Conservation (phyloP, 2,888 invertebrate species). For the Halocaridina rubra region DNA sequence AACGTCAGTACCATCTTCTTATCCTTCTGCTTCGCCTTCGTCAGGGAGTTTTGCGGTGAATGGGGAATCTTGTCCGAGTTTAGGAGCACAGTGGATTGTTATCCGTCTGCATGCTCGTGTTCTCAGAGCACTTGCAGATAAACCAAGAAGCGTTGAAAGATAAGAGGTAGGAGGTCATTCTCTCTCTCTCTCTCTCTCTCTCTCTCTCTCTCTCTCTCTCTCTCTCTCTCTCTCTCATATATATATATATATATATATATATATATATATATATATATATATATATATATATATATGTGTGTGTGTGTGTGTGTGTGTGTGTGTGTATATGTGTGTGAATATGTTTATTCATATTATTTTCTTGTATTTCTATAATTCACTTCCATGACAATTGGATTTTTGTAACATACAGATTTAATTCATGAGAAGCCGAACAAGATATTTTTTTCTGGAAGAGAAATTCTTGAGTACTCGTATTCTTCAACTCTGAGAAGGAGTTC, state of each 20-base stretch:
- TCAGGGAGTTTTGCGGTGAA: not conserved
- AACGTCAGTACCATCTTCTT: not conserved
- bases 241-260: not conserved
- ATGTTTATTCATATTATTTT: too few relatives aligned
- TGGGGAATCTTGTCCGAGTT: not conserved
- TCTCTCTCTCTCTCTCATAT: not conserved
- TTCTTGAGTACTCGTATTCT: too few relatives aligned
- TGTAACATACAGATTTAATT: too few relatives aligned
- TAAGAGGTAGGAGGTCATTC: not conserved
- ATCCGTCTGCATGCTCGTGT: not conserved
- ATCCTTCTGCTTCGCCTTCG: not conserved
- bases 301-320: conserved; percentile 28
- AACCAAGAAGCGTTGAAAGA: not conserved
- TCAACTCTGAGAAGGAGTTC: too few relatives aligned
- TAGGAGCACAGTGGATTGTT: conserved; percentile 31
- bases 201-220: conserved; percentile 11
- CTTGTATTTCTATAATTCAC: too few relatives aligned
- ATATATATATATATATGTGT: not conserved
- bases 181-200: not conserved
- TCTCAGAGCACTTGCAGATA: not conserved
- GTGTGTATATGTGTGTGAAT: conserved; percentile 10
- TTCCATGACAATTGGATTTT: too few relatives aligned
- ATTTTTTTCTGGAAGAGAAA: too few relatives aligned
- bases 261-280: conserved; percentile 5
- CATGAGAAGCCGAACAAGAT: too few relatives aligned